phyloP scores from a whole-genome alignment of 2,113 vertebrate species.

The Nibea coibor region DNA sequence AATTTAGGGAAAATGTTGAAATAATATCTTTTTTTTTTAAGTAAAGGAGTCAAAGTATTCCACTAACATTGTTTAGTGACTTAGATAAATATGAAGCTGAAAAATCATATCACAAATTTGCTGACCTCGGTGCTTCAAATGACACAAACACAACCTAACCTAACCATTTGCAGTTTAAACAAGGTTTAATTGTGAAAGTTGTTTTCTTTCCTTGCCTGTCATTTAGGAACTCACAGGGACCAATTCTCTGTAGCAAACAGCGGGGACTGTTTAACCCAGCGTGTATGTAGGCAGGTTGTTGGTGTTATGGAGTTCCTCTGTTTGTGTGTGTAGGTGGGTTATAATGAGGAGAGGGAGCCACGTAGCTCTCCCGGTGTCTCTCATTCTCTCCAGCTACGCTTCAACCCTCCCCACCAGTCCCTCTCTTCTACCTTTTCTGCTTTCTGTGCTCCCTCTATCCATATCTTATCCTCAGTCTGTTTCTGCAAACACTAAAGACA shows the following conservation, averaged over 20 bases:
- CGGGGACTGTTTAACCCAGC: constrained; percentile 7
- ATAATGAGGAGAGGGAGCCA: constrained; percentile 33
- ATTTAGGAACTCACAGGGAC: constrained; percentile 1
- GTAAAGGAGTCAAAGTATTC: background rate
- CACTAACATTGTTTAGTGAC: background rate
- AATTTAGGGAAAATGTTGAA: background rate
- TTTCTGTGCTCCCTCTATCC: background rate
- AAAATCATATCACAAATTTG: background rate
- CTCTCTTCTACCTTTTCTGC: background rate
- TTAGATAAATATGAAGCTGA: background rate
- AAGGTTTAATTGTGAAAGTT: background rate
- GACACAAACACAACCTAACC: background rate
- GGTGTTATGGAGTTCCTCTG: constrained; percentile 1
- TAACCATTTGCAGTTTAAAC: background rate
- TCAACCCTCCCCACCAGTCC: background rate
- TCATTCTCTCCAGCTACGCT: background rate
- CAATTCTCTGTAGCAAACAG: background rate
- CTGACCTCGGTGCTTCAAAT: background rate
- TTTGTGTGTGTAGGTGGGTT: constrained; percentile 33
- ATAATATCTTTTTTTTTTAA: background rate
- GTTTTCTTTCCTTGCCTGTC: constrained; percentile 3
- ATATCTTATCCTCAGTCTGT: background rate
- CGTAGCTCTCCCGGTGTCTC: constrained; percentile 30
- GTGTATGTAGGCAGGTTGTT: constrained; percentile 23
- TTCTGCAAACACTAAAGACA: background rate